Evolutionary conservation across 1,140 invertebrate genomes (phyloP).

Genomic region (honey bee (Apis mellifera)): DNA sequence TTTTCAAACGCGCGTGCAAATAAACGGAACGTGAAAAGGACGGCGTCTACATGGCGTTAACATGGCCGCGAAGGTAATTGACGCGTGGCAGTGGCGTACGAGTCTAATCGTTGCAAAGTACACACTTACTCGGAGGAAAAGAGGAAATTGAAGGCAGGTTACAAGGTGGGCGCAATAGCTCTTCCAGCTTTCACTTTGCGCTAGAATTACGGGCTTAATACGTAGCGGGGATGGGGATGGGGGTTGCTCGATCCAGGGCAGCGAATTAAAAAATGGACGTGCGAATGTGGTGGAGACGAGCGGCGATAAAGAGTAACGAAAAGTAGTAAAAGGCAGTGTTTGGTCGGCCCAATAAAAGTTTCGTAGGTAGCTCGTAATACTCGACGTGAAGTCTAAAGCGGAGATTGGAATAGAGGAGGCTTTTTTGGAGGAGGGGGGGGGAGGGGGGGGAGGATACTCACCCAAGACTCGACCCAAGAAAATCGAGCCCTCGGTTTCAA

Average conservation of each 20-base stretch:
- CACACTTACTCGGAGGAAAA: constrained; percentile 48
- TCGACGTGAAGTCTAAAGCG: constrained; percentile 38
- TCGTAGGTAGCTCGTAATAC: constrained; percentile 28
- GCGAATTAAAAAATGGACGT: constrained; percentile 77
- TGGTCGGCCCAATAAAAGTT: constrained; percentile 25
- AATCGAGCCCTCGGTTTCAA: constrained; percentile 36
- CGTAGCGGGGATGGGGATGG: constrained; percentile 37
- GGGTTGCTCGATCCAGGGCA: constrained; percentile 66
- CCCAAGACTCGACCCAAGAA: constrained; percentile 64
- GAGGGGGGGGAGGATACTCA: constrained; percentile 42
- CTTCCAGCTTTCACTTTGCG: constrained; percentile 76
- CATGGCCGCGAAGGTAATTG: constrained; percentile 34
- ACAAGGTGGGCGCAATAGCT: constrained; percentile 60
- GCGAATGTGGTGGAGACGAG: constrained; percentile 67
- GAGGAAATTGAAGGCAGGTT: constrained; percentile 62
- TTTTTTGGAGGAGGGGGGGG: constrained; percentile 59
- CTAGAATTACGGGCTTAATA: constrained; percentile 78
- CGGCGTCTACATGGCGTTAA: neutral
- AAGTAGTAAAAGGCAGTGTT: constrained; percentile 71
- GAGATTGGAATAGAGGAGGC: constrained; percentile 38
- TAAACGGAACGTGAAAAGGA: neutral
- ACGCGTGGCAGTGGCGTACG: constrained; percentile 21
- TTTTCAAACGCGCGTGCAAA: too few relatives aligned
- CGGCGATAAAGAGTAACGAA: constrained; percentile 78
- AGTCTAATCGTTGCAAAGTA: constrained; percentile 70